phyloP scores from a whole-genome alignment of 2,797 vertebrate species.

The Periparus ater region DNA sequence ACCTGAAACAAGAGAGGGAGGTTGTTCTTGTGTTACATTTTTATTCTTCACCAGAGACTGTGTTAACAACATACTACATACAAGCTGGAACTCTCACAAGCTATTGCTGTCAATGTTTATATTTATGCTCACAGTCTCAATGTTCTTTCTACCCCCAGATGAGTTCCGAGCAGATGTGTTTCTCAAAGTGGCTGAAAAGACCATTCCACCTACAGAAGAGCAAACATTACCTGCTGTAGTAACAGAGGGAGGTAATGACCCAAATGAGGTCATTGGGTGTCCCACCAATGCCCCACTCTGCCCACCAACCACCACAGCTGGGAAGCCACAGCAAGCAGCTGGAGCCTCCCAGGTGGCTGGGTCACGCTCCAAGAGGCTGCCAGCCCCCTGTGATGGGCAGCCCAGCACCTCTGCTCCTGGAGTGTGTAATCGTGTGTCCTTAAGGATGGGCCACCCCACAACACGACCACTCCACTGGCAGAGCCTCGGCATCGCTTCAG shows the following conservation, averaged over 20 bases:
- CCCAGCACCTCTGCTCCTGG: not conserved
- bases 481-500: rapidly evolving
- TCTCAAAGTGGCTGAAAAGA: not conserved
- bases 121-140: not conserved
- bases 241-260: not conserved
- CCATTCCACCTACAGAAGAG: not conserved
- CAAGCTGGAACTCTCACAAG: not conserved
- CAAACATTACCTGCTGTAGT: rapidly evolving
- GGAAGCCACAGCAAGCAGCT: not conserved
- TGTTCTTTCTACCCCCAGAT: not conserved
- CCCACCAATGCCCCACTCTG: not conserved
- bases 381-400: not conserved
- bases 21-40: not conserved
- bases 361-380: not conserved
- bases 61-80: not conserved
- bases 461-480: rapidly evolving
- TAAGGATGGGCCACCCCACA: not conserved
- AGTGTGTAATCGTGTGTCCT: rapidly evolving
- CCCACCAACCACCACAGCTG: not conserved
- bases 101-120: not conserved
- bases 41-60: not conserved
- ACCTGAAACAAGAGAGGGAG: constrained; percentile 54
- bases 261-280: rapidly evolving
- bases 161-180: not conserved
- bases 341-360: not conserved